Conservation (phyloP, 2,888 invertebrate species). For the Ganaspis brasiliensis region DNA sequence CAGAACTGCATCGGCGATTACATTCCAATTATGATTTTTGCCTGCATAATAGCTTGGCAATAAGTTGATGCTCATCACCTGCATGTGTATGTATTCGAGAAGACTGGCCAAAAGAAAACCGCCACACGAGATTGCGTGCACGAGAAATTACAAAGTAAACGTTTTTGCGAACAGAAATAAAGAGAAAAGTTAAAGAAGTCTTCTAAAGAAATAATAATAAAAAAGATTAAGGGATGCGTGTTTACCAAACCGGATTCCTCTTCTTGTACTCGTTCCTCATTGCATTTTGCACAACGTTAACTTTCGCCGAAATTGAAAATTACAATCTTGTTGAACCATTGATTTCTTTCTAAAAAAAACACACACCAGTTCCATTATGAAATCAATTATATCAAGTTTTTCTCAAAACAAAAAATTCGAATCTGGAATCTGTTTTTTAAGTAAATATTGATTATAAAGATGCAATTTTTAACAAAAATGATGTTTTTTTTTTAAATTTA, state of each 20-base stretch:
- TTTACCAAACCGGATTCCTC: slow-evolving; percentile 30
- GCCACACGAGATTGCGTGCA: slow-evolving; percentile 56
- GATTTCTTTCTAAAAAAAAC: slow-evolving; percentile 12
- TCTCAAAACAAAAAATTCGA: not conserved
- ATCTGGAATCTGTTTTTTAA: not conserved
- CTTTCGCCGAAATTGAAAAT: slow-evolving; percentile 67
- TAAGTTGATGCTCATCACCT: slow-evolving; percentile 40
- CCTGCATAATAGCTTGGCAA: slow-evolving; percentile 65
- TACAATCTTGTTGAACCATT: slow-evolving; percentile 52
- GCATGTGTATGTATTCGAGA: slow-evolving; percentile 17
- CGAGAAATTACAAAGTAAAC: slow-evolving; percentile 59
- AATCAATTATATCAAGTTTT: slow-evolving; percentile 3
- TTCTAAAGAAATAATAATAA: slow-evolving; percentile 54
- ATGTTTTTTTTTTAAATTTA: too few species aligned
- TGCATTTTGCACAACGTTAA: not conserved
- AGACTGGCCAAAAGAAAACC: slow-evolving; percentile 3
- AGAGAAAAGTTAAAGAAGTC: slow-evolving; percentile 22
- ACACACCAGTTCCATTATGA: not conserved
- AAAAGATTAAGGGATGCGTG: slow-evolving; percentile 19
- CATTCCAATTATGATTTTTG: slow-evolving; percentile 74
- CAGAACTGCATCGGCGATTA: slow-evolving; percentile 68
- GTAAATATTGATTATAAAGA: too few species aligned
- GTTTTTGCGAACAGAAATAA: slow-evolving; percentile 51
- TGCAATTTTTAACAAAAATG: too few species aligned
- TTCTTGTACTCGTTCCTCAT: slow-evolving; percentile 23